phyloP scores from a whole-genome alignment of 2,888 invertebrate genomes.

The Oegoconia quadripuncta region DNA sequence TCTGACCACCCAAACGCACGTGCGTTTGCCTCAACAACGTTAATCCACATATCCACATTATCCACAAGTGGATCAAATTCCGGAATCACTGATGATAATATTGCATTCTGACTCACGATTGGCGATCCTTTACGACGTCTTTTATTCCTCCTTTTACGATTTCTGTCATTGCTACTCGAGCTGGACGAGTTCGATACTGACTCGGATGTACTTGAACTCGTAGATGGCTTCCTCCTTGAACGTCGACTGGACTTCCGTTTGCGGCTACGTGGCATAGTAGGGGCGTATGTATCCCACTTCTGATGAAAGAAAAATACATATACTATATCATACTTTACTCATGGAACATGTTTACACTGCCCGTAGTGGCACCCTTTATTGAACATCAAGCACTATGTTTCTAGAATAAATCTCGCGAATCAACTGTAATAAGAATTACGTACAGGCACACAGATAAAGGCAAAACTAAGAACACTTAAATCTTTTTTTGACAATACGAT shows the following conservation, averaged over 20 bases:
- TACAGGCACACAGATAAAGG: no score
- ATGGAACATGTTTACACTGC: no score
- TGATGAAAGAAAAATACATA: no score
- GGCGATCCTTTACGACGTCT: constrained; percentile 8
- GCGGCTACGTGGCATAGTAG: background rate
- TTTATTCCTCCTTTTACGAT: background rate
- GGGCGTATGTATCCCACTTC: no score
- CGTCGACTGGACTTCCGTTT: background rate
- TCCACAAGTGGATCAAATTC: constrained; percentile 21
- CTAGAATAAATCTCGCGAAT: no score
- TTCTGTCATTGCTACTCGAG: background rate
- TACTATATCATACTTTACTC: no score
- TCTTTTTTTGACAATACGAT: no score
- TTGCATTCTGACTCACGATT: constrained; percentile 15
- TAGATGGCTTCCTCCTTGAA: background rate
- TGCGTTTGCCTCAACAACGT: constrained; percentile 26
- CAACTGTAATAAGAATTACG: no score
- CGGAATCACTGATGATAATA: constrained; percentile 20
- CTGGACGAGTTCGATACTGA: background rate
- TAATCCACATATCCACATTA: constrained; percentile 24
- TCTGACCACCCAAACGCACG: constrained; percentile 27
- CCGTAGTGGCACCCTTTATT: no score
- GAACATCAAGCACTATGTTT: no score
- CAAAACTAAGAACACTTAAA: no score
- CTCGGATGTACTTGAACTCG: background rate